Evolutionary conservation across 2,113 vertebrate species (phyloP).

Genomic region (Polypterus senegalus): DNA sequence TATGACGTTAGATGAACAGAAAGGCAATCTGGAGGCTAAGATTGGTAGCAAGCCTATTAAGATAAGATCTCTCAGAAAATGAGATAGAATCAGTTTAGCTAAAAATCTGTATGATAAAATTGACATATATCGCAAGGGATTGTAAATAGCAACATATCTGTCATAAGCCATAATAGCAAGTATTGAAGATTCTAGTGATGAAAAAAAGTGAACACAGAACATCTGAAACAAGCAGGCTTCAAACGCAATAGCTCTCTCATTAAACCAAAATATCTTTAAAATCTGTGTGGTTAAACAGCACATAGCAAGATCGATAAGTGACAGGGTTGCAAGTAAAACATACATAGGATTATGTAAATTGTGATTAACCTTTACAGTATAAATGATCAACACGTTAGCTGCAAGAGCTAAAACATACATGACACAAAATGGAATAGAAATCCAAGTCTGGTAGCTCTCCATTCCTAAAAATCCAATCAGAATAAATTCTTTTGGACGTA

Average conservation of each 20-base stretch:
- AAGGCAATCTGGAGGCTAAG: slow-evolving; percentile 2
- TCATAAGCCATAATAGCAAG: slow-evolving; percentile 49
- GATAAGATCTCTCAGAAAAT: slow-evolving; percentile 7
- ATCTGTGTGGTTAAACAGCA: background rate
- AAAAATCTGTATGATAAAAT: slow-evolving; percentile 31
- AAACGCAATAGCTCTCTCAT: slow-evolving; percentile 25
- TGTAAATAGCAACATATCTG: slow-evolving; percentile 38
- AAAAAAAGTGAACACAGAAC: slow-evolving; percentile 45
- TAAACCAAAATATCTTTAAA: slow-evolving; percentile 33
- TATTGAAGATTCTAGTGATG: slow-evolving; percentile 39
- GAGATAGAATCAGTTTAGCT: slow-evolving; percentile 25
- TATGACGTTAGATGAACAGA: slow-evolving; percentile 14
- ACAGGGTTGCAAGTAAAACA: background rate
- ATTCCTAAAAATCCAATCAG: slow-evolving; percentile 1
- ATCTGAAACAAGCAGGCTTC: slow-evolving; percentile 39
- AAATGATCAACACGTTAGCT: background rate
- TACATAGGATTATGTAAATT: background rate
- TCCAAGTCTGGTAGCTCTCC: background rate
- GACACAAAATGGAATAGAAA: background rate
- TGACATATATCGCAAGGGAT: slow-evolving; percentile 30
- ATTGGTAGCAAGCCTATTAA: slow-evolving; percentile 1
- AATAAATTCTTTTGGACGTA: background rate
- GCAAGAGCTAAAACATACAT: background rate
- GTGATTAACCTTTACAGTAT: background rate
- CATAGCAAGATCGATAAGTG: background rate